Conservation (phyloP, 2,113 vertebrate species). For the Lampris megalopsis region DNA sequence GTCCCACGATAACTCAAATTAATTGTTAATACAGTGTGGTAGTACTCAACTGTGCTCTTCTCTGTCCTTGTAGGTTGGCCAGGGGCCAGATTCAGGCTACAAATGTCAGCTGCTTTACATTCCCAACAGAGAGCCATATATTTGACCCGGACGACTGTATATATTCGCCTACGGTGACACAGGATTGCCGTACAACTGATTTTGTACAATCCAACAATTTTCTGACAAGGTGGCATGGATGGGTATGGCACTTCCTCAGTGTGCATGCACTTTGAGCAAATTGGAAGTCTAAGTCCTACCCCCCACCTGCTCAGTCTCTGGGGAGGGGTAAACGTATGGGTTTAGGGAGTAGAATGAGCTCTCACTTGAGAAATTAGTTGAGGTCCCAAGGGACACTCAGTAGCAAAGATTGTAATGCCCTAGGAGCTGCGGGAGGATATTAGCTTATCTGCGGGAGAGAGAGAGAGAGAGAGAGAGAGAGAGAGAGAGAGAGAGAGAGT, state of each 20-base stretch:
- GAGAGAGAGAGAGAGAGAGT: constrained; percentile 8
- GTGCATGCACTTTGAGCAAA: constrained; percentile 24
- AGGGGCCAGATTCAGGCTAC: constrained; percentile 23
- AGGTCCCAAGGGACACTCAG: constrained; percentile 47
- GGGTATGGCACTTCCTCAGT: neutral
- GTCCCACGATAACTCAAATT: constrained; percentile 9
- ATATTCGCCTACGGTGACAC: constrained; percentile 6
- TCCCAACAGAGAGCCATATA: neutral
- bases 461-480: constrained; percentile 14
- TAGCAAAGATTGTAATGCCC: constrained; percentile 54
- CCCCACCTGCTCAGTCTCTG: constrained; percentile 32
- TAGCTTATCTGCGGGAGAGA: constrained; percentile 66
- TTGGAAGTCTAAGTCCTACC: constrained; percentile 15
- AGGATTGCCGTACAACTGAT: neutral
- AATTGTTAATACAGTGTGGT: neutral
- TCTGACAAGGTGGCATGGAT: neutral
- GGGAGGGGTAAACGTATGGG: constrained; percentile 55
- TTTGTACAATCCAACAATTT: neutral
- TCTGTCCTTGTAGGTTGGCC: constrained; percentile 8
- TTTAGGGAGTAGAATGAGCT: constrained; percentile 57
- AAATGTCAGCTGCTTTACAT: neutral
- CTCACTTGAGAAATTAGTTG: neutral
- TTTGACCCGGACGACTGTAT: constrained; percentile 5
- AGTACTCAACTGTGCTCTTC: constrained; percentile 5
- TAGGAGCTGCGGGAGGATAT: constrained; percentile 62